phyloP scores from a whole-genome alignment of 2,797 vertebrate species.

The Eremophila alpestris region DNA sequence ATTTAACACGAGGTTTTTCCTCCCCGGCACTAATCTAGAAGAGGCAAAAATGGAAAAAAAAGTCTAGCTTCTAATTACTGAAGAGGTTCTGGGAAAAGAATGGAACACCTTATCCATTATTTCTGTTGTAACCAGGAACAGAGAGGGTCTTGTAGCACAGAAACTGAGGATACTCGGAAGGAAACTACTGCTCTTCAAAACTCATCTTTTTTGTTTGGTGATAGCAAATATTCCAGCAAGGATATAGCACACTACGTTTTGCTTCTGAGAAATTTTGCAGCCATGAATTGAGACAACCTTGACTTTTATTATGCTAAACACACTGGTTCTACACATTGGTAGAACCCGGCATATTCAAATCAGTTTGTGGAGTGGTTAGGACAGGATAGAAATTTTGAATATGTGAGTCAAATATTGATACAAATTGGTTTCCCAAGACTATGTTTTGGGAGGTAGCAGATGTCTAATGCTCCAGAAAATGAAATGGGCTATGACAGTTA shows the following conservation, averaged over 20 bases:
- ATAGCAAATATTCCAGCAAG: neutral
- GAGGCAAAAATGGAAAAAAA: neutral
- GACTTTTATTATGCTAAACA: neutral
- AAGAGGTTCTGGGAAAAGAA: neutral
- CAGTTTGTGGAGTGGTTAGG: neutral
- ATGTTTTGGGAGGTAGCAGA: conserved; percentile 10
- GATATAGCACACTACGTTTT: neutral
- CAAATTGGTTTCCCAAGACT: neutral
- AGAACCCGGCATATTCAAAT: neutral
- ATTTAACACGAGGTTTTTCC: neutral
- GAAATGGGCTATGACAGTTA: conserved; percentile 48
- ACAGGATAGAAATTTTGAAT: neutral
- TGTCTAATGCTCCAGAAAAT: neutral
- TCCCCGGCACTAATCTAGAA: neutral
- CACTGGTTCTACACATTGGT: neutral
- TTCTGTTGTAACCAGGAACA: neutral
- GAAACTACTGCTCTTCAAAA: neutral
- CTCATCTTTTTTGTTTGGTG: neutral
- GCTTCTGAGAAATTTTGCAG: neutral
- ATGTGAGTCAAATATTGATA: neutral
- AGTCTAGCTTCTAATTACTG: neutral
- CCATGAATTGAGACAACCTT: neutral
- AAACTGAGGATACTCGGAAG: neutral
- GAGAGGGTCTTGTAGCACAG: neutral
- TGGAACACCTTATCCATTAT: neutral